Conservation (phyloP, 2,888 invertebrate species). For the Cephalotes varians region DNA sequence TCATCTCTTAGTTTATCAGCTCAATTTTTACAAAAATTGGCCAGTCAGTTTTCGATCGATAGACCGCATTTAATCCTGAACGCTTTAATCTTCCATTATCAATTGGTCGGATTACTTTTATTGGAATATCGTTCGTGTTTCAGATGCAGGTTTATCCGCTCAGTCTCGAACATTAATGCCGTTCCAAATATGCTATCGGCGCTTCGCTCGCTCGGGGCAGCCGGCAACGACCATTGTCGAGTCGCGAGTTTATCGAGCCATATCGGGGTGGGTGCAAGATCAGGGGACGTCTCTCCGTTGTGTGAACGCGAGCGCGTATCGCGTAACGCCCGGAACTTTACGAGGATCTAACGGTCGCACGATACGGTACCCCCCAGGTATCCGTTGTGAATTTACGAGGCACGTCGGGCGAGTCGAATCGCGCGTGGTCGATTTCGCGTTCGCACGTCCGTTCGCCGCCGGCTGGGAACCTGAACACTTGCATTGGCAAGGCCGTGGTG, state of each 20-base stretch:
- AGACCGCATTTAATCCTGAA: not conserved
- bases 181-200: slow-evolving; percentile 27
- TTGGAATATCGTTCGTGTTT: slow-evolving; percentile 6
- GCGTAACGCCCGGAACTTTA: slow-evolving; percentile 42
- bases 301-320: slow-evolving; percentile 37
- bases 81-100: slow-evolving; percentile 24
- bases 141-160: slow-evolving; percentile 37
- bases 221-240: slow-evolving; percentile 34
- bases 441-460: slow-evolving; percentile 37
- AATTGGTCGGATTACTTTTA: slow-evolving; percentile 12
- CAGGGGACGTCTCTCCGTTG: slow-evolving; percentile 26
- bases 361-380: slow-evolving; percentile 46
- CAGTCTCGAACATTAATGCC: slow-evolving; percentile 28
- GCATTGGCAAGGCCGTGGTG: slow-evolving; percentile 33
- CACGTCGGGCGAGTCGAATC: slow-evolving; percentile 37
- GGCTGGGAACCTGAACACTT: slow-evolving; percentile 49
- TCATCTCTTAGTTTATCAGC: not conserved
- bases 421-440: slow-evolving; percentile 36
- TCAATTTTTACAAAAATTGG: not conserved
- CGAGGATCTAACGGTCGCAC: slow-evolving; percentile 43
- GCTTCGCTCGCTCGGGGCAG: slow-evolving; percentile 9
- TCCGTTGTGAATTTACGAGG: slow-evolving; percentile 54
- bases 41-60: not conserved
- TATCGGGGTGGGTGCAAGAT: slow-evolving; percentile 15
- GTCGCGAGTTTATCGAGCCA: slow-evolving; percentile 50